A percentile compares a stretch with the other conserved stretches of the same genome.
Conservation (phyloP, 2,113 vertebrate genomes). For the Lutjanus erythropterus region DNA sequence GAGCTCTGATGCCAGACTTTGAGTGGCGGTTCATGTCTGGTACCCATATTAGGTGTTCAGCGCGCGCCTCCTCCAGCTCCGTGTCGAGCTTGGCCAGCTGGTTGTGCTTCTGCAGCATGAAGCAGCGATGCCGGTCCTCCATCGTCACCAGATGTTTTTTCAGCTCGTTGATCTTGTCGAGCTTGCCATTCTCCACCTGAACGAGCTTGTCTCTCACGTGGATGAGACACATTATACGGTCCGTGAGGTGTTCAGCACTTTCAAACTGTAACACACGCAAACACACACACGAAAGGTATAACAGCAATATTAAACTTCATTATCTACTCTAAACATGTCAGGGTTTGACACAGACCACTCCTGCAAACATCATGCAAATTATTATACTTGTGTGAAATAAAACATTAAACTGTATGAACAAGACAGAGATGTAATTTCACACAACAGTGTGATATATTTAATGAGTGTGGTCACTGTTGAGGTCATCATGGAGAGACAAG, state of each 20-base stretch:
- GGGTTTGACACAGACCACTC: neutral
- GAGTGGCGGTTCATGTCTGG: neutral
- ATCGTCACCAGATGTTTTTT: slow-evolving; percentile 68
- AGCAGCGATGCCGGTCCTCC: slow-evolving; percentile 61
- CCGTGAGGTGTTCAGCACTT: slow-evolving; percentile 78
- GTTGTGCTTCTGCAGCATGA: slow-evolving; percentile 70
- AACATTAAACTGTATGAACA: neutral
- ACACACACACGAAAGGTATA: accelerated
- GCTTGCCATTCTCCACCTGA: slow-evolving; percentile 53
- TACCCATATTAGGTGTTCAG: slow-evolving; percentile 83
- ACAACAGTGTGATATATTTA: neutral
- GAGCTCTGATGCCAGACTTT: neutral
- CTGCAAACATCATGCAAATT: neutral
- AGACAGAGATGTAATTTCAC: neutral
- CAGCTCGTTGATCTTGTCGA: slow-evolving; percentile 66
- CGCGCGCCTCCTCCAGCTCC: slow-evolving; percentile 73
- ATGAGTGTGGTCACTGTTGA: neutral
- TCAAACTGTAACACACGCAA: slow-evolving; percentile 87
- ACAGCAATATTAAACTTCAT: neutral
- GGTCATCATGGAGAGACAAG: neutral
- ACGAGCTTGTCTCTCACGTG: slow-evolving; percentile 70
- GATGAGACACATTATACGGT: slow-evolving; percentile 78
- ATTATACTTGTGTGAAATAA: neutral
- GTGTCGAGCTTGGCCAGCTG: slow-evolving; percentile 76
- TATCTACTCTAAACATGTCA: neutral